Evolutionary conservation across 2,888 invertebrate genomes (phyloP).

Genomic region (Drosophila affinis): DNA sequence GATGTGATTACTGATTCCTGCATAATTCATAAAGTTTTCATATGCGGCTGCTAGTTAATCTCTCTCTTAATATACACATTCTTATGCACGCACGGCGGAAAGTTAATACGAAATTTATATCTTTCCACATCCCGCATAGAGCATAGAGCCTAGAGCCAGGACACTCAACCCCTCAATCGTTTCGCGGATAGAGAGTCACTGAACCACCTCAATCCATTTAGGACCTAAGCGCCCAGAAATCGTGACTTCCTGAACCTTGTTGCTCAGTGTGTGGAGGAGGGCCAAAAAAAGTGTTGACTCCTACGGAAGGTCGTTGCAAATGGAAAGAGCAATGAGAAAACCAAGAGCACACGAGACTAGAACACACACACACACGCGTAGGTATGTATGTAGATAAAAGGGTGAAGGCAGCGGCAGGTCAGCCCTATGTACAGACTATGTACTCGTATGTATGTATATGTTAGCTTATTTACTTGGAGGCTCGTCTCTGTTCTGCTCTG

Average conservation of each 20-base stretch:
- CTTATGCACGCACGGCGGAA: constrained; percentile 4
- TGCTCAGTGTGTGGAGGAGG: constrained; percentile 33
- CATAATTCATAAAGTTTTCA: constrained; percentile 7
- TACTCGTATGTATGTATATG: background rate
- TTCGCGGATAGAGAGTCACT: no score
- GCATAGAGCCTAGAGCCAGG: background rate
- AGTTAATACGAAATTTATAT: constrained; percentile 14
- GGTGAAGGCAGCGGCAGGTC: background rate
- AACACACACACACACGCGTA: background rate
- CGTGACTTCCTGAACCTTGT: constrained; percentile 50
- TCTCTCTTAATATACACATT: background rate
- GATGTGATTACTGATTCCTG: constrained; percentile 5
- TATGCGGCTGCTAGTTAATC: background rate
- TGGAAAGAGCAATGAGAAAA: constrained; percentile 33
- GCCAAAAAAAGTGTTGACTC: constrained; percentile 22
- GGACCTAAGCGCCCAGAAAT: background rate
- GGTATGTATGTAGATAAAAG: no score
- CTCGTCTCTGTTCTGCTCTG: constrained; percentile 60
- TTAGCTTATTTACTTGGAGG: constrained; percentile 73
- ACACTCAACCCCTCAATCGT: background rate
- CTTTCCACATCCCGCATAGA: background rate
- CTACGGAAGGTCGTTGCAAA: constrained; percentile 47
- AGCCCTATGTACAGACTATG: constrained; percentile 31
- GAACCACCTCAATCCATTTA: background rate
- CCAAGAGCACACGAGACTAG: constrained; percentile 15